phyloP scores from a whole-genome alignment of 2,113 vertebrate species.

The Lynx canadensis region DNA sequence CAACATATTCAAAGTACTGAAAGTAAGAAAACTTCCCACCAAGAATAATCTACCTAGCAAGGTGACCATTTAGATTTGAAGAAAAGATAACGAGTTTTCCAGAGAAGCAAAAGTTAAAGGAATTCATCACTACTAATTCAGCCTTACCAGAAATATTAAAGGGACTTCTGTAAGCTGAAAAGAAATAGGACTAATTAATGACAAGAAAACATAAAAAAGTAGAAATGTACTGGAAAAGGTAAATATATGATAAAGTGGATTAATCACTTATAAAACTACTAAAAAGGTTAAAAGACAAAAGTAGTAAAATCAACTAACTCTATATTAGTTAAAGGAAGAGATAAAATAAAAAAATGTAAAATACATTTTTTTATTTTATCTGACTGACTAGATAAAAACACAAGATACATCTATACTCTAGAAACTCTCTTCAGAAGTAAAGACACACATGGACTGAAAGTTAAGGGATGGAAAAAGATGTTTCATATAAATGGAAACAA shows the following conservation, averaged over 20 bases:
- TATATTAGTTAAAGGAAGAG: not conserved
- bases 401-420: not conserved
- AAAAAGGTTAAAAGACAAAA: not conserved
- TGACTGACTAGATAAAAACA: not conserved
- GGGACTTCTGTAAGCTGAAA: not conserved
- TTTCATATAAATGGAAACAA: not conserved
- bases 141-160: not conserved
- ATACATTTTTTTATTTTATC: no score
- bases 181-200: not conserved
- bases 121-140: not conserved
- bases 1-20: not conserved
- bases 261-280: not conserved
- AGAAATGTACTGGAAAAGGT: not conserved
- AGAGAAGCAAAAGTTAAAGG: not conserved
- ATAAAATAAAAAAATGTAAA: not conserved
- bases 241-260: not conserved
- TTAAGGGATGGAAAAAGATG: not conserved
- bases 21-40: not conserved
- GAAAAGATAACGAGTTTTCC: not conserved
- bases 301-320: not conserved
- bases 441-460: not conserved
- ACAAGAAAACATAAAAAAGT: not conserved
- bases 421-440: not conserved
- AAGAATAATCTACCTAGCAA: not conserved
- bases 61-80: not conserved